Base-by-base conservation (phyloP, 2,888 invertebrate genomes). In the Isotomurus palustris region DNA sequence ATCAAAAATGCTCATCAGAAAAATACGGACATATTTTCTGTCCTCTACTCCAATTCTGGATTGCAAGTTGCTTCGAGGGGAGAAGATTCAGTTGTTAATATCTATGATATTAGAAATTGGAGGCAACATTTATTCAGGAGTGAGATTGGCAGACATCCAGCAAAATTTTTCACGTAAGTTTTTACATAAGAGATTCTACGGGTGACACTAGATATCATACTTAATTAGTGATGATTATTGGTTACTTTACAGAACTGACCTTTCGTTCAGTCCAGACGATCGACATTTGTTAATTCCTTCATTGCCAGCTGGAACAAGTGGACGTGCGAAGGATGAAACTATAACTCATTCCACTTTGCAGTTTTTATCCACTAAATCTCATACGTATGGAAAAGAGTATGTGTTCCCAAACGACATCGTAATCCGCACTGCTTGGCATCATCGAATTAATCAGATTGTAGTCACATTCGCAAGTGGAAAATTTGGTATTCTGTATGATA, bases 371-470 rank as follows among this genome's bases (percentile, higher is more conserved):
- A 59, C 61, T 17, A 62, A 61, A 41, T 60, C 65, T 24, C 57
- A 62, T 22, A 58, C 58, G 5, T 52, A 56, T 24, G 60, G 58
- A 21, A 62, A 69, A 44, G 53, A 67, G 55, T 25, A 66, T 28
- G 40, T 55, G 24, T 66, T 67, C 49, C 64, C 60, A n/a, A 71
- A 78, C 74, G 78, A 79, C 67, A 58, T 68, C 22, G 84, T 92
- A 0, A 89, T 97, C 1, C 88, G 94, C 73, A 83, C 87, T 0
- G 75, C 89, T 0, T 99, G 99, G 99, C 97, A 99, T 77, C 90
- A 97, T 0, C 91, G 93, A 74, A 77, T 99, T n/a, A 97, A 99
- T 74, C 99, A 99, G 75, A 84, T 99, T 40, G 89, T 96, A 64
- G 85, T 91, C 0, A 91, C 94, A 0, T 89, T 91, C 69, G 92